Evolutionary conservation across 2,888 invertebrate species (phyloP), one percentile per base, ranked within the genome.

Genomic region (Cryptophagus acutangulus): DNA sequence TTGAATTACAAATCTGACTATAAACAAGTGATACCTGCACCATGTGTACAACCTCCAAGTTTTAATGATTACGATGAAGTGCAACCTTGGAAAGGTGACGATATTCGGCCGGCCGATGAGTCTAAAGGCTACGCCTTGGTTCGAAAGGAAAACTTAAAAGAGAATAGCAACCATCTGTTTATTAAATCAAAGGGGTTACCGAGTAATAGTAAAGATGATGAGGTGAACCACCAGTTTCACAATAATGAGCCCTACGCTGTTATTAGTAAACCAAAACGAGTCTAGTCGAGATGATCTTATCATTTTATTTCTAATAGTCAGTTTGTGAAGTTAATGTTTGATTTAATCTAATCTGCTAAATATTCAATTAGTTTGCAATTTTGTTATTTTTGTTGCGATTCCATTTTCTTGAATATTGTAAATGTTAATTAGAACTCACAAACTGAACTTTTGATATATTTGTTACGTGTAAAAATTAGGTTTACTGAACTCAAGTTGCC

Each of bases 181-280:
- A n/a, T n/a, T n/a, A n/a, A n/a, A n/a, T 44, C 12, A 29, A 41
- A 33, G 25, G 30, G 17, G 70, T 65, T n/a, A 59, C 70, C 26
- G 42, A 45, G 13, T 33, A 43, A 24, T 38, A 40, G 40, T 8
- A 31, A 17, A 1, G 63, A 65, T 35, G 54, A 66, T 12, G 74
- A 75, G 53, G 72, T 84, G 20, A 77, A 75, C 58, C 85, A 86
- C 62, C 81, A 79, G 59, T 78, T 76, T 55, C 81, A 81, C 54
- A 87, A 87, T 62, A 82, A 87, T 39, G 79, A 81, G 47, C 85
- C 85, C 59, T 89, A 89, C 71, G 87, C 88, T 46, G 76, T 87
- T 59, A 83, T 89, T 41, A 87, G 87, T 64, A 88, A 88, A 70
- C 83, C 87, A 61, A 88, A 88, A 77, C 77, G 82, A 71, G 87